phyloP scores from a whole-genome alignment of 1,140 invertebrate species.

The Microvelia longipes region DNA sequence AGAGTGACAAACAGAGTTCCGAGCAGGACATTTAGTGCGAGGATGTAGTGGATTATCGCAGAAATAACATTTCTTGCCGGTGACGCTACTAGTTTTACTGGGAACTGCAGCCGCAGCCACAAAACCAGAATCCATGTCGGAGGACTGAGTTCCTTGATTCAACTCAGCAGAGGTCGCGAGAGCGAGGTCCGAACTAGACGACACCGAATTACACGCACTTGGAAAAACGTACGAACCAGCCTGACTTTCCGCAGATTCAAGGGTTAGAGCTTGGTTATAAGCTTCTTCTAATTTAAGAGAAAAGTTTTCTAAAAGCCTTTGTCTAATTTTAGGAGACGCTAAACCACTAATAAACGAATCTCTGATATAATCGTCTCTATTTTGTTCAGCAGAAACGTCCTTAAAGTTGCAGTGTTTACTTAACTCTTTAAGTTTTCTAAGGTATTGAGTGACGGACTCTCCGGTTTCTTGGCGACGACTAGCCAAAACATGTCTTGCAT shows the following conservation, averaged over 20 bases:
- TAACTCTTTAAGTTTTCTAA: conserved; percentile 8
- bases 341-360: conserved; percentile 11
- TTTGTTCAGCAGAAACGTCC: conserved; percentile 9
- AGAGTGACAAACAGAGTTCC: not conserved
- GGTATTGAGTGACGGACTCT: conserved; percentile 9
- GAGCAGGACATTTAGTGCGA: conserved; percentile 1
- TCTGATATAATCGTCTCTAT: conserved; percentile 9
- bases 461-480: not conserved
- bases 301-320: conserved; percentile 8
- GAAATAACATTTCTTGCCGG: conserved; percentile 4
- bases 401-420: conserved; percentile 10
- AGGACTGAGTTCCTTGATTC: not conserved
- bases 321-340: not conserved
- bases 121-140: not conserved
- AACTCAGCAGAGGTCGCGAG: not conserved
- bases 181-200: not conserved
- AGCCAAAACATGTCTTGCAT: conserved; percentile 3
- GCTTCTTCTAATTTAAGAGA: conserved; percentile 2
- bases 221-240: not conserved
- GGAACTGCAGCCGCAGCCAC: not conserved
- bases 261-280: conserved; percentile 1
- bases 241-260: conserved; percentile 1
- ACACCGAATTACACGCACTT: not conserved
- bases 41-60: not conserved
- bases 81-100: not conserved